Conservation (phyloP, 2,888 invertebrate genomes). For the Lasioglossum calceatum region DNA sequence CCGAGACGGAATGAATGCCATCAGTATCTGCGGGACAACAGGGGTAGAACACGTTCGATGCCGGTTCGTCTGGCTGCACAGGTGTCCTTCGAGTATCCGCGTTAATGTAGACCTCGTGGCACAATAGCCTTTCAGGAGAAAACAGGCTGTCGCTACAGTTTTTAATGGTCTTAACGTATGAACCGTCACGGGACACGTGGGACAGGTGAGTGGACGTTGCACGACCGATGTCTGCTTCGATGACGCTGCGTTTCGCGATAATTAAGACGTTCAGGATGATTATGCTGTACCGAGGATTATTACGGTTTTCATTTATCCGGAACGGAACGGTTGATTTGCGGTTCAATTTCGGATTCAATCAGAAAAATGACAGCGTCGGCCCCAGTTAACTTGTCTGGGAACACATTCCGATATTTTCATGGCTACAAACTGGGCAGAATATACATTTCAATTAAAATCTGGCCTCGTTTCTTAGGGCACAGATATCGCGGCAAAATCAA, state of each 20-base stretch:
- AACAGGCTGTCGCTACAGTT: constrained; percentile 30
- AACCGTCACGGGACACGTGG: constrained; percentile 11
- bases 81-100: constrained; percentile 33
- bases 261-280: constrained; percentile 3
- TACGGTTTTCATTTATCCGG: neutral
- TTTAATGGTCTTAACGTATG: constrained; percentile 27
- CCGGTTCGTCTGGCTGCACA: constrained; percentile 33
- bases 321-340: neutral
- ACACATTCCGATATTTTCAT: neutral
- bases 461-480: neutral
- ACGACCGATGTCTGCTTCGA: neutral
- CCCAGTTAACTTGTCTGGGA: neutral
- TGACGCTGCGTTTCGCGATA: constrained; percentile 10
- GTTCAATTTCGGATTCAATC: neutral
- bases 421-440: neutral
- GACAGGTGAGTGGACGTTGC: constrained; percentile 30
- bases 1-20: neutral
- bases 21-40: constrained; percentile 6
- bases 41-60: constrained; percentile 38
- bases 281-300: neutral
- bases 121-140: constrained; percentile 38
- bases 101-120: constrained; percentile 26
- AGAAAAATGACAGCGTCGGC: neutral
- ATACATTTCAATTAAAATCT: neutral
- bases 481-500: too few species aligned